Evolutionary conservation across 2,888 invertebrate species (phyloP), one percentile per base, ranked within the genome.

Genomic region (Drosophila anceps): DNA sequence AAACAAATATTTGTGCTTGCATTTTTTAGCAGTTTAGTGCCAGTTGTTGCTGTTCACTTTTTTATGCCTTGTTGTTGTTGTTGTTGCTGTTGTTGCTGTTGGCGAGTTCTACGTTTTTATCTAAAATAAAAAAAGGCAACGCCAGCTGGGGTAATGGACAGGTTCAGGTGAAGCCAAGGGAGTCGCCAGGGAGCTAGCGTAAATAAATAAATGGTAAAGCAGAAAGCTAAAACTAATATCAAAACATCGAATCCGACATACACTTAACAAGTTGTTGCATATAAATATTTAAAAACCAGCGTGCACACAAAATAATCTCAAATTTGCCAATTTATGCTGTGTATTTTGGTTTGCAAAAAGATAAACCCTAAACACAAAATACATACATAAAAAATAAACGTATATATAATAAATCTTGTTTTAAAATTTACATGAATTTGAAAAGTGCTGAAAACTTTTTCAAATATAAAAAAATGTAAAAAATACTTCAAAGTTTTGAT

Each of bases 11-110:
- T 85, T 85, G 89, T 57, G 75, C 88, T 77, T 89, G 84, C 75
- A 85, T 89, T 89, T 88, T 85, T 85, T 84, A 89, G 71, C 84
- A 89, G 88, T 85, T 85, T 88, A 79, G 89, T 72, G 62, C 65
- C 73, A 71, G 73, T 67, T 67, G 72, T 73, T 83, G 68, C 63
- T 69, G 64, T 18, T 54, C 37, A n/a, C 24, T 37, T 54, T 39
- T 31, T 51, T 15, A n/a, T n/a, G n/a, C n/a, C n/a, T 15, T 65
- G 33, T 59, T 53, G 12, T 27, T 61, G 31, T 46, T 69, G 37
- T 53, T 57, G 57, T 61, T 72, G 44, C 59, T 58, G 20, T 15
- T 66, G 41, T 50, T 65, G 44, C 59, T 60, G 68, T 61, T 60
- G 61, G 61, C 55, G 60, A 83, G 72, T 62, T 51, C 73, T 73